Conservation (phyloP, 1,140 invertebrate genomes). For the Chionoecetes opilio region DNA sequence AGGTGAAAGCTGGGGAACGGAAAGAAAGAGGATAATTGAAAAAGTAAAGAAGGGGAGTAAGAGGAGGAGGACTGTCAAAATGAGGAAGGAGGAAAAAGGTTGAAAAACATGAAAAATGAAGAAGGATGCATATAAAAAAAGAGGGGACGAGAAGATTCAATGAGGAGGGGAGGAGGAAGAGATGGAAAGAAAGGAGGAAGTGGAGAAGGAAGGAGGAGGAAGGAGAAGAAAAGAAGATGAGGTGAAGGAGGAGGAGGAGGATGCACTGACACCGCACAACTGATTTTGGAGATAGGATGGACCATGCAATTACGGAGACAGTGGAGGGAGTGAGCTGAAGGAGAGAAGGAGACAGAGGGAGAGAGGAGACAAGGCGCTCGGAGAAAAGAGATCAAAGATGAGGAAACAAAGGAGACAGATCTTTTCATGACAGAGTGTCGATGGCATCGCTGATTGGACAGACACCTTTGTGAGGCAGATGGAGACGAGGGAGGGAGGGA, state of each 20-base stretch:
- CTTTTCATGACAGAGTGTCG: slow-evolving; percentile 1
- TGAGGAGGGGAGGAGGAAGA: neutral
- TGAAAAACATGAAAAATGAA: neutral
- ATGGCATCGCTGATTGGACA: neutral
- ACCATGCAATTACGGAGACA: neutral
- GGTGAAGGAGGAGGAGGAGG: neutral
- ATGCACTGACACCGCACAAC: neutral
- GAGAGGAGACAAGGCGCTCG: neutral
- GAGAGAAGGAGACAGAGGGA: slow-evolving; percentile 9
- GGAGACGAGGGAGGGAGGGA: neutral
- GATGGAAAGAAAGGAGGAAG: neutral
- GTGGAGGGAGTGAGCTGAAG: neutral
- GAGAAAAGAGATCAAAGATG: neutral
- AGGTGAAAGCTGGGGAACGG: too few relatives aligned
- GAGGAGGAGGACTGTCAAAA: too few relatives aligned
- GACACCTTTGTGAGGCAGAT: neutral
- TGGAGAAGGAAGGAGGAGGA: neutral
- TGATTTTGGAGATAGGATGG: slow-evolving; percentile 8
- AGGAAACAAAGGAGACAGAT: neutral
- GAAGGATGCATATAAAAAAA: neutral
- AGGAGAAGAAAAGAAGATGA: neutral
- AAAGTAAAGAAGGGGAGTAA: too few relatives aligned
- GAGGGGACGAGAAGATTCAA: neutral
- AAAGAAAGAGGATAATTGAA: too few relatives aligned
- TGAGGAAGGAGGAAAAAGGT: too few relatives aligned